These are phyloP conservation scores for Zygaena filipendulae DNA, from an alignment of 2,888 invertebrate genomes.

Conservation along the genomic window DNA sequence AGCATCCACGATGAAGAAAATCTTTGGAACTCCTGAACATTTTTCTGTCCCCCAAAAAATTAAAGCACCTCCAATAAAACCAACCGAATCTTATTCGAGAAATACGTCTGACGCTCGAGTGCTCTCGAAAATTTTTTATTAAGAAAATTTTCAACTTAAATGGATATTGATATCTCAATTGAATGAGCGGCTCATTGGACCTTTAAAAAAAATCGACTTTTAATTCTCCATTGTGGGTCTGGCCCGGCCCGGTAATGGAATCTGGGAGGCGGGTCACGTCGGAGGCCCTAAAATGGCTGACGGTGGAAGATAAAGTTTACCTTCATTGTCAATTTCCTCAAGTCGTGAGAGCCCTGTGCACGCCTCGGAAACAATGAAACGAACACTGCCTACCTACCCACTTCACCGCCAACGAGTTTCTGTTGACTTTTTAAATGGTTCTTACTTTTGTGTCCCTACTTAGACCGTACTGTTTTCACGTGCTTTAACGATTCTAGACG, in stretches of 20 bases:
- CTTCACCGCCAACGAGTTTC: constrained; percentile 38
- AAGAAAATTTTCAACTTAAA: too few relatives aligned
- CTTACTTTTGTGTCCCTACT: too few relatives aligned
- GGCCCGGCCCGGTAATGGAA: constrained; percentile 37
- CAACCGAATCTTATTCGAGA: constrained; percentile 15
- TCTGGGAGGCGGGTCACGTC: constrained; percentile 57
- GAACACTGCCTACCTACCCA: constrained; percentile 58
- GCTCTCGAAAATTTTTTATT: too few relatives aligned
- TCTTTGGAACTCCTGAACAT: too few relatives aligned
- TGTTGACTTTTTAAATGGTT: constrained; percentile 53
- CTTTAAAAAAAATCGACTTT: constrained; percentile 45
- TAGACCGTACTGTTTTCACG: too few relatives aligned
- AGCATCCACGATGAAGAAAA: too few relatives aligned
- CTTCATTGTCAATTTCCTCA: constrained; percentile 63
- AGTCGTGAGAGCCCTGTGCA: constrained; percentile 46
- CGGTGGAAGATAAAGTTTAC: constrained; percentile 61
- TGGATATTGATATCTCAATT: constrained; percentile 43
- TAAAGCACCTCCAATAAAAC: too few relatives aligned
- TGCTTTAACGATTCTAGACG: too few relatives aligned
- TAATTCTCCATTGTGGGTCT: constrained; percentile 48
- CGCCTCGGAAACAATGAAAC: constrained; percentile 54
- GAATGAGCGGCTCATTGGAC: constrained; percentile 45
- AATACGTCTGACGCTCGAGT: constrained; percentile 14
- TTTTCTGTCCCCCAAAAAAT: too few relatives aligned
- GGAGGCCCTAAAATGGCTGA: constrained; percentile 53